Conservation (phyloP, 2,888 invertebrate species). For the Oscheius sp. region DNA sequence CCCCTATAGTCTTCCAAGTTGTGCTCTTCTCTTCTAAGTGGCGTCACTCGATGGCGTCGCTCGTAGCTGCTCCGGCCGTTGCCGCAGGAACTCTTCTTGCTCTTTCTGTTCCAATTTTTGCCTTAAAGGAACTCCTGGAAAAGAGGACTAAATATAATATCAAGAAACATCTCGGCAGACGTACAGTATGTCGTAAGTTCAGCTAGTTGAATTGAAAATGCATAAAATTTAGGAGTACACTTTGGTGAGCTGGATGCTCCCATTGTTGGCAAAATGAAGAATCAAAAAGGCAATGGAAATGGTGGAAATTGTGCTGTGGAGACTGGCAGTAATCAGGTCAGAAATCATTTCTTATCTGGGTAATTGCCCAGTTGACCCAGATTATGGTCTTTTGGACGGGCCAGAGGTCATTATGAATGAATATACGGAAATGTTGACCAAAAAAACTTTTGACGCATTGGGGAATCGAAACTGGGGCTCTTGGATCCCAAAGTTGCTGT, state of each 20-base stretch:
- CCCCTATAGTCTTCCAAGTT: slow-evolving; percentile 31
- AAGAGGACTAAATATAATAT: slow-evolving; percentile 32
- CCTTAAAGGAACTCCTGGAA: slow-evolving; percentile 35
- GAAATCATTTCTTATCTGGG: not conserved
- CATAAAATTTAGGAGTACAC: slow-evolving; percentile 5
- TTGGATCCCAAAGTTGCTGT: too few species aligned
- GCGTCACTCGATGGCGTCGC: slow-evolving; percentile 38
- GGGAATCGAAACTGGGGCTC: too few species aligned
- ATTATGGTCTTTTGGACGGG: too few species aligned
- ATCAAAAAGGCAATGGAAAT: not conserved
- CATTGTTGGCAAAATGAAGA: not conserved
- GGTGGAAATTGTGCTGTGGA: not conserved
- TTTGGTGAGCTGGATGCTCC: slow-evolving; percentile 31
- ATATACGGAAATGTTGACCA: too few species aligned
- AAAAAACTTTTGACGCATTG: too few species aligned
- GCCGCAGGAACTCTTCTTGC: slow-evolving; percentile 34
- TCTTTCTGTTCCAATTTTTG: slow-evolving; percentile 33
- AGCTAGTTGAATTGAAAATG: not conserved
- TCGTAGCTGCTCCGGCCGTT: slow-evolving; percentile 37
- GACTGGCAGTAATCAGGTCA: slow-evolving; percentile 22
- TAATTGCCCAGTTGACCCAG: not conserved
- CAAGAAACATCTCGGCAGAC: slow-evolving; percentile 30
- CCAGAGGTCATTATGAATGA: too few species aligned
- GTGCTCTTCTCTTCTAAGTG: slow-evolving; percentile 8
- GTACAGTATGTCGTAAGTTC: slow-evolving; percentile 21